phyloP scores from a whole-genome alignment of 1,140 invertebrate species.

The Probaryconus sp. region DNA sequence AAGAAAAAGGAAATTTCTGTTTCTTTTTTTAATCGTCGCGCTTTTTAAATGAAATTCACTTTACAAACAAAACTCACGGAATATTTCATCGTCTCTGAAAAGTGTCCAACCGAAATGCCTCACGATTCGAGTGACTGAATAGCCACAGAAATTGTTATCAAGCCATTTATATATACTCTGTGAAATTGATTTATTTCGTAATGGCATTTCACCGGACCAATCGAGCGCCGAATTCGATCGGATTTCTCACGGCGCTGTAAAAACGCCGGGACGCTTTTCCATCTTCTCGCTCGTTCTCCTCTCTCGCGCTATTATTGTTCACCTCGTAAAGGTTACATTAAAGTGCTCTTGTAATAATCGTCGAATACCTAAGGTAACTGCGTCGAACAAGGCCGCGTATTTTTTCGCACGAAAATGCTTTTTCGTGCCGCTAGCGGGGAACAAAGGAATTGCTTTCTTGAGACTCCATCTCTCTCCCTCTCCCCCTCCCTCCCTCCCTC shows the following conservation, averaged over 20 bases:
- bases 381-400: conserved; percentile 33
- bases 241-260: conserved; percentile 25
- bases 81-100: conserved; percentile 16
- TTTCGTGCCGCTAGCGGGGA: not conserved
- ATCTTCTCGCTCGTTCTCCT: not conserved
- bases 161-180: conserved; percentile 28
- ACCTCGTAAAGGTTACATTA: conserved; percentile 33
- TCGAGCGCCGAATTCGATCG: conserved; percentile 15
- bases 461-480: too few relatives aligned
- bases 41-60: not conserved
- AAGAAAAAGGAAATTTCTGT: too few relatives aligned
- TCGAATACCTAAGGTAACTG: not conserved
- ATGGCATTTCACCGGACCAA: conserved; percentile 16
- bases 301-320: conserved; percentile 17
- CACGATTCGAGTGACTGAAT: conserved; percentile 30
- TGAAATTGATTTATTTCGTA: conserved; percentile 22
- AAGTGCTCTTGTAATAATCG: conserved; percentile 6
- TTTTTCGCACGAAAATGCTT: conserved; percentile 25
- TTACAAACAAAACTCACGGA: conserved; percentile 24
- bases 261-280: conserved; percentile 36
- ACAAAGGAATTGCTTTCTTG: conserved; percentile 17
- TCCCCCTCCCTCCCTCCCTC: too few relatives aligned
- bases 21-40: not conserved
- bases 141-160: conserved; percentile 30
- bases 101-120: not conserved